Base-by-base conservation (phyloP, 2,888 invertebrate species). In the Cheilosia pagana region DNA sequence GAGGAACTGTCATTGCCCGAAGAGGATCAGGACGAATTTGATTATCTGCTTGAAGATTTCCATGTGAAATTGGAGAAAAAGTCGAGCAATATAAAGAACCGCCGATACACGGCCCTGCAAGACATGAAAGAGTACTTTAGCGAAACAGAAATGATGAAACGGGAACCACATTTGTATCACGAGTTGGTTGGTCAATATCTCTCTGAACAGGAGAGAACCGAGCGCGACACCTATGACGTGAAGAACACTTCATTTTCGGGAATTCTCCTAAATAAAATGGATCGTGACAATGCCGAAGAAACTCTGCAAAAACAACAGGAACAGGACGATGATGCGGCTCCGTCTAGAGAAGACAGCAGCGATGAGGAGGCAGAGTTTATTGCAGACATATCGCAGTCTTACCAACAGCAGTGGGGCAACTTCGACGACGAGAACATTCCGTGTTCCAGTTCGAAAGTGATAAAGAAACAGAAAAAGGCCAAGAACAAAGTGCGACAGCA, bases 91-190 rank as follows among this genome's bases (percentile, higher is more conserved):
- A 92, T 95, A 0, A 95, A 95, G 91, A 98, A 98, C 90, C 93
- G 98, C 87, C 93, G 98, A 48, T 98, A 94, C 89, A 94, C 95
- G 89, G 98, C 98, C 1, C 92, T 98, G 89, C 94, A 96, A 88
- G 68, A 88, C 7, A 92, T 93, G 63, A 94, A 90, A 3, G 93
- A 93, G 28, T 98, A 98, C 91, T 99, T 99, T 89, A 96, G 96
- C 90, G 98, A 98, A 90, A 95, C 94, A 81, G 96, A 97, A 93
- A 99, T 99, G 98, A 97, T 97, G 94, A 95, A 95, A 87, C 93
- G 99, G 79, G 97, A 98, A 91, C 99, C 98, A 0, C 93, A 96
- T 67, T 92, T 98, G 0, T 99, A 97, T 92, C 97, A 98, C 87
- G 96, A 98, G 89, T 92, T 99, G 87, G 93, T 99, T 52, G 98